phyloP scores from a whole-genome alignment of 2,888 invertebrate genomes.

The Uloborus plumipes region DNA sequence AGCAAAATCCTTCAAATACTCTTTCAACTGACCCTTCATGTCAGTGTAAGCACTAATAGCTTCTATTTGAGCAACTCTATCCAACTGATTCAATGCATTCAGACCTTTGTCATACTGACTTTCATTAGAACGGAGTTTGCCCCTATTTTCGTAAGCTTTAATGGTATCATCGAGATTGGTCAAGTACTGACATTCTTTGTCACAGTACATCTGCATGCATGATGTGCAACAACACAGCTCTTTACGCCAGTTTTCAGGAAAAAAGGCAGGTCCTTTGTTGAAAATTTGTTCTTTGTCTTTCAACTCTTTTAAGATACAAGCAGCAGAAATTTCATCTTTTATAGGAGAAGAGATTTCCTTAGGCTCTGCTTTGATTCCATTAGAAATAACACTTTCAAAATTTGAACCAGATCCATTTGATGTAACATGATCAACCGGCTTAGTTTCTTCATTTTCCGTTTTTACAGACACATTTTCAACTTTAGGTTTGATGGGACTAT shows the following conservation, averaged over 20 bases:
- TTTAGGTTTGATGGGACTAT: no score
- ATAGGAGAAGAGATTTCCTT: not conserved
- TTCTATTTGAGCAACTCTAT: constrained; percentile 86
- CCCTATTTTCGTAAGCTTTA: constrained; percentile 77
- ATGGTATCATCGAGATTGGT: constrained; percentile 87
- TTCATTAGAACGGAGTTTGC: constrained; percentile 77
- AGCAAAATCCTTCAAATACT: constrained; percentile 85
- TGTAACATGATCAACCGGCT: not conserved
- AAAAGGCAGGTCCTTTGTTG: constrained; percentile 69
- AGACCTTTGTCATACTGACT: constrained; percentile 82
- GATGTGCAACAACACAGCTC: constrained; percentile 75
- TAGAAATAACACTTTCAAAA: not conserved
- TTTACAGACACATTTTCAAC: not conserved
- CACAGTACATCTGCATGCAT: constrained; percentile 78
- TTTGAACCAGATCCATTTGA: not conserved
- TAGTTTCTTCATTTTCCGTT: not conserved
- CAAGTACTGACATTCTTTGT: constrained; percentile 80
- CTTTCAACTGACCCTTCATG: constrained; percentile 85
- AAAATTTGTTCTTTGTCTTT: not conserved
- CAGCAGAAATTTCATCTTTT: not conserved
- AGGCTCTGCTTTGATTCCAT: not conserved
- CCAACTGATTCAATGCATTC: constrained; percentile 82
- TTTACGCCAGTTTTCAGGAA: constrained; percentile 77
- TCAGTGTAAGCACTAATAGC: constrained; percentile 86
- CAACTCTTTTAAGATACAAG: constrained; percentile 13